Base-by-base conservation (phyloP, 2,113 vertebrate species). In the Zapornia atra region DNA sequence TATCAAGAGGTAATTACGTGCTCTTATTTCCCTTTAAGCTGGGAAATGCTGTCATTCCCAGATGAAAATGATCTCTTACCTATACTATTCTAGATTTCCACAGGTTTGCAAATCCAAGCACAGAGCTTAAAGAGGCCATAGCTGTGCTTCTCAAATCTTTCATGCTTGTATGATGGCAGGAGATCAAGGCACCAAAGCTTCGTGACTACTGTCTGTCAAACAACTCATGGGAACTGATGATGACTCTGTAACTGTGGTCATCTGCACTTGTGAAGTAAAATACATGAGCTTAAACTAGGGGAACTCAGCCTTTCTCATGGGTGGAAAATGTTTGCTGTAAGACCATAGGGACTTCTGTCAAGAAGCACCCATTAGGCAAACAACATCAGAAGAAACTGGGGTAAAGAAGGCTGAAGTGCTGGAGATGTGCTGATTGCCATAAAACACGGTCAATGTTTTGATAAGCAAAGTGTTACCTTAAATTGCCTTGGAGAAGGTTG, bases 21-120 rank as follows among this genome's bases (percentile, higher is more conserved):
- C 14, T 94, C 34, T 5, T 69, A 42, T 61, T 92, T 77, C 16
- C 26, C 26, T 80, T 92, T 82, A 77, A 65, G 72, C 44, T 69
- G 59, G 31, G 53, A 86, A 92, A 83, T 83, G 34, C 33, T 88
- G 33, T 69, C 10, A 76, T 83, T 94, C 70, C 15, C 38, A 48
- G 33, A 42, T 82, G 68, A 56, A 79, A 88, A 72, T 11, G 3
- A 2, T 72, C 33, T 80, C 10, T 85, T 79, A 50, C 12, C 60
- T 91, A 4, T 81, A 36, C 34, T 57, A 3, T 46, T 48, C 26
- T 78, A 15, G 82, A 68, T 88, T 92, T 83, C 14, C n/a, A 44
- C 22, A 51, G 19, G n/a, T 73, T 91, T 84, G 11, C 16, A 68
- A 60, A 84, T 63, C 15, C 22, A 69, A 86, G 18, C 9, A 33